Evolutionary conservation across 2,888 invertebrate genomes (phyloP), one percentile per base, ranked within the genome.

Genomic region (Leptopterna dolabrata): DNA sequence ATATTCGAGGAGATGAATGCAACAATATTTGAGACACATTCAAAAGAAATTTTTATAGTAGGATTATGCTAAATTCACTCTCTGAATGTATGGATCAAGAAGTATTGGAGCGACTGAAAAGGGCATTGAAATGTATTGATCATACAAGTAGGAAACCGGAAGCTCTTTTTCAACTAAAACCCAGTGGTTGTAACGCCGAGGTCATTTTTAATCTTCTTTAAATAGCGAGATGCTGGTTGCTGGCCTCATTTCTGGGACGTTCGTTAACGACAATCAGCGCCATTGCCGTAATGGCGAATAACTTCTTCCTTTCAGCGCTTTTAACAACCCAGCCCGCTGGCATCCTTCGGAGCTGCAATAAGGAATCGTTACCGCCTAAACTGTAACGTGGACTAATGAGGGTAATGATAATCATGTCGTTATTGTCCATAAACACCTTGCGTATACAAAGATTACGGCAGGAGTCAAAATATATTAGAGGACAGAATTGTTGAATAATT

Each of bases 261-360:
- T 63, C 63, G 63, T 63, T 63, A 63, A 63, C 27, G 63, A 13
- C 63, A 63, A 63, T 63, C 63, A 63, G 63, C 63, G 63, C 63
- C 63, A 27, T 63, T 63, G 63, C 24, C 19, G 63, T 63, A 63
- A 63, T 63, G 63, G 63, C 63, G 27, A 24, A 63, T 63, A 63
- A 63, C 63, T 24, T 27, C 63, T 63, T 63, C 63, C 63, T 24
- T 63, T 27, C 63, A 63, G 24, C 63, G 63, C 19, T 24, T 36
- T n/a, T 63, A 63, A 63, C 63, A 63, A 63, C 24, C 63, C 4
- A 19, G 55, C 19, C 19, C 19, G 0, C 55, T 55, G 2, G 19
- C 9, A 9, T 19, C 55, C 19, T 55, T 9, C 24, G 24, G 11
- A 24, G 24, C 63, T 63, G 13, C 14, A 1, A 47, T 13, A 14